Evolutionary conservation across 2,888 invertebrate genomes (phyloP), one percentile per base, ranked within the genome.

Genomic region (Hololepta plana): DNA sequence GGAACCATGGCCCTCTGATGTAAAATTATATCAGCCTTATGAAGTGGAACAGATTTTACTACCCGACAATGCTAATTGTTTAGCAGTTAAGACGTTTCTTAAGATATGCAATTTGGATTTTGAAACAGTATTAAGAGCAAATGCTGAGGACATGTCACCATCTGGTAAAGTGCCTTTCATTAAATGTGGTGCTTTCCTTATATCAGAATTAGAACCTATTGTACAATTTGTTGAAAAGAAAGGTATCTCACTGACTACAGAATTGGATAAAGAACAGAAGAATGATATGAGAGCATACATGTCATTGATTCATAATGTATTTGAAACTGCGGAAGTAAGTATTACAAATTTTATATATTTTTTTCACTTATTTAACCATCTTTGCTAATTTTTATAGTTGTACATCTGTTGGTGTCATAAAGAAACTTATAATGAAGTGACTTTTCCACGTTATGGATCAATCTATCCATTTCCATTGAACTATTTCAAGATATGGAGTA

Each of bases 141-240:
- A 98, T 59, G 93, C 95, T 0, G 91, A 95, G 46, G 81, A 80
- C 47, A 95, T 96, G 85, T 93, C 95, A 0, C 95, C 95, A 0
- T 80, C 87, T 4, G 88, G 88, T 1, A 71, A 77, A 39, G 74
- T 96, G 1, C 96, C 96, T 0, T 88, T 96, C 44, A 72, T 96
- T 29, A 77, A 80, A 46, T 82, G 84, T 37, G 91, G 91, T 0
- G 73, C 79, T 0, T 85, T 85, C 44, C 67, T 93, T 2, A 69
- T 88, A 2, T 72, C 93, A 0, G 96, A 91, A 48, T 64, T 93
- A 44, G 88, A 91, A 45, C 80, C 82, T 0, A 90, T 96, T 29
- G 82, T 90, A 0, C 75, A 77, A 39, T 87, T 90, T 48, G 75
- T 88, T 2, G 75, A 74, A 17, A 76, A 74, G 40, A 91, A 88